Percentiles rank a stretch among this genome's conserved stretches.
Conservation (phyloP, 2,888 invertebrate species). For the Troides helena region DNA sequence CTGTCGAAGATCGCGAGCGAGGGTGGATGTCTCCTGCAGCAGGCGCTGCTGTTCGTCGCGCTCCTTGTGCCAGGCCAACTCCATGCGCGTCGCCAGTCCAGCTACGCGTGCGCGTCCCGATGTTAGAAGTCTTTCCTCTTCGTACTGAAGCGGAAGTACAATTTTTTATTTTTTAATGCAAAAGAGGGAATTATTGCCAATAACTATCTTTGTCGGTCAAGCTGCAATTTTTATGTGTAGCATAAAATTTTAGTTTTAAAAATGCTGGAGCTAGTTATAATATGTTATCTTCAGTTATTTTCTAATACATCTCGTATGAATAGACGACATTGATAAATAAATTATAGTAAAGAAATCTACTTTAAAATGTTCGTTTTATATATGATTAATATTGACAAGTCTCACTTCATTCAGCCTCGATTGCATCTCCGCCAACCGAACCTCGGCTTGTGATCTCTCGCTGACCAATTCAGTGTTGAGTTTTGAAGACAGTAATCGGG, state of each 20-base stretch:
- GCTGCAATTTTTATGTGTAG: too few relatives aligned
- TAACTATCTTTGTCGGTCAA: too few relatives aligned
- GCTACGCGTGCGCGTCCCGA: constrained; percentile 92
- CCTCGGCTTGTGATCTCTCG: constrained; percentile 91
- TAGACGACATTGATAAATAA: too few relatives aligned
- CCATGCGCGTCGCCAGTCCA: constrained; percentile 92
- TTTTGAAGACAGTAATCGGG: constrained; percentile 89
- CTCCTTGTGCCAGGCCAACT: constrained; percentile 96
- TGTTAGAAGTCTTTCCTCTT: constrained; percentile 91
- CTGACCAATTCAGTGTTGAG: constrained; percentile 94
- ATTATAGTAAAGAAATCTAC: too few relatives aligned
- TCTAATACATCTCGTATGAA: too few relatives aligned
- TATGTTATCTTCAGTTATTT: too few relatives aligned
- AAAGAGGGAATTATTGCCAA: too few relatives aligned
- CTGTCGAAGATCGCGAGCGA: constrained; percentile 92
- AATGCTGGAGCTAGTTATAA: too few relatives aligned
- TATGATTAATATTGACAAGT: neutral
- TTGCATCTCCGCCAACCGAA: constrained; percentile 92
- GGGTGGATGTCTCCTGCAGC: constrained; percentile 92
- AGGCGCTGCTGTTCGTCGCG: constrained; percentile 94
- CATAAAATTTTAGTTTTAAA: too few relatives aligned
- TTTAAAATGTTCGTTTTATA: neutral
- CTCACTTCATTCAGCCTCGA: constrained; percentile 90
- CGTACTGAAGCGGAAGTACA: constrained; percentile 77
- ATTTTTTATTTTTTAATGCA: too few relatives aligned